Conservation (phyloP, 2,888 invertebrate species). For the Caenorhabditis doughertyi region DNA sequence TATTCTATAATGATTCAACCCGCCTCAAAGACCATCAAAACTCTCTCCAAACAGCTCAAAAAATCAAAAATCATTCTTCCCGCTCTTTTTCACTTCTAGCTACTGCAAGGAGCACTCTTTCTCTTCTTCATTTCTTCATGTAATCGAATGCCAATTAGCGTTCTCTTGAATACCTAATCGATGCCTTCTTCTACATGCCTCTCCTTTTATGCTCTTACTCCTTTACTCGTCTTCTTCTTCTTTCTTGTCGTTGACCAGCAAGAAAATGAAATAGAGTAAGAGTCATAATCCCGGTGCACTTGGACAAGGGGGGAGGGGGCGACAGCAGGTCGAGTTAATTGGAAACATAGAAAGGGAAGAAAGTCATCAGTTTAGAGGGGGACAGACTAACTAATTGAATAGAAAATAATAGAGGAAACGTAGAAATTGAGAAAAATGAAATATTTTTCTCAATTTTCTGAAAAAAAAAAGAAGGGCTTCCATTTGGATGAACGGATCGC, state of each 20-base stretch:
- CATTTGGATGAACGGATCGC: too few relatives aligned
- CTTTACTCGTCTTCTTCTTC: not conserved
- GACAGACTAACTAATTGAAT: conserved; percentile 39
- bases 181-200: conserved; percentile 23
- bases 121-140: conserved; percentile 2
- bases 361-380: conserved; percentile 35
- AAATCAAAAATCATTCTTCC: conserved; percentile 1
- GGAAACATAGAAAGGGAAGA: conserved; percentile 39
- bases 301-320: not conserved
- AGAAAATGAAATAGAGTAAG: conserved; percentile 3
- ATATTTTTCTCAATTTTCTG: too few relatives aligned
- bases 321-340: conserved; percentile 46
- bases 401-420: not conserved
- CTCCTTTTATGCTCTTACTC: conserved; percentile 11
- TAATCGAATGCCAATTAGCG: conserved; percentile 61
- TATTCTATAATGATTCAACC: too few relatives aligned
- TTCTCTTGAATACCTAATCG: conserved; percentile 49
- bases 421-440: not conserved
- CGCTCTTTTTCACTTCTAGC: conserved; percentile 2
- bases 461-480: not conserved
- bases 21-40: too few relatives aligned
- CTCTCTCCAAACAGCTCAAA: too few relatives aligned
- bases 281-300: conserved; percentile 57
- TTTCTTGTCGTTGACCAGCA: not conserved
- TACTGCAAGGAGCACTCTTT: not conserved